Evolutionary conservation across 2,113 vertebrate genomes (phyloP).

Genomic region (Helogale parvula): DNA sequence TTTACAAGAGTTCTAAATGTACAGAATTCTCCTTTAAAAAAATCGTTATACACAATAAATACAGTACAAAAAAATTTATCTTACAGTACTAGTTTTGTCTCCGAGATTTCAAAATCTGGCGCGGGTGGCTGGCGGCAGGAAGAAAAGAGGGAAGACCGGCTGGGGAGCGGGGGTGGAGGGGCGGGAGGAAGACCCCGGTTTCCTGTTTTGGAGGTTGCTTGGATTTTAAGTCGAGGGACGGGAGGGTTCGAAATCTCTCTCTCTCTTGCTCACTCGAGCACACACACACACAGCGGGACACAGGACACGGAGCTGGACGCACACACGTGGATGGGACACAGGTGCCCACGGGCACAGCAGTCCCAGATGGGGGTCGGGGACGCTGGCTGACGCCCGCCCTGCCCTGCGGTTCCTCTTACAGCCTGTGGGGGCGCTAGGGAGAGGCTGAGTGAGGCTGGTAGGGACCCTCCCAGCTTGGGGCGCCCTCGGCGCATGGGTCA

Average conservation of each 20-base stretch:
- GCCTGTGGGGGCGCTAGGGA: background rate
- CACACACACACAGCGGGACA: background rate
- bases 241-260: background rate
- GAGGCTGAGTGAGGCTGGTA: background rate
- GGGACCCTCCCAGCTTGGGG: background rate
- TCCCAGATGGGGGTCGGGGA: fast-evolving
- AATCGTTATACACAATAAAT: slow-evolving; percentile 99
- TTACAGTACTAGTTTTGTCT: slow-evolving; percentile 96
- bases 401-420: background rate
- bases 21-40: slow-evolving; percentile 94
- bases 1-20: slow-evolving; percentile 99
- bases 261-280: background rate
- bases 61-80: slow-evolving; percentile 98
- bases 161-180: background rate
- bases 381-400: background rate
- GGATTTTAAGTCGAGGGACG: background rate
- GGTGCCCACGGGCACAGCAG: background rate
- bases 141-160: slow-evolving; percentile 60
- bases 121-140: slow-evolving; percentile 69
- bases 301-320: background rate
- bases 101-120: slow-evolving; percentile 76
- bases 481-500: background rate
- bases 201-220: background rate
- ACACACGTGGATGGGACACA: background rate
- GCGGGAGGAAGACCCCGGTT: background rate